Conservation (phyloP, 92 coral and sea anemone species). For the Zoanthus solanderi region DNA sequence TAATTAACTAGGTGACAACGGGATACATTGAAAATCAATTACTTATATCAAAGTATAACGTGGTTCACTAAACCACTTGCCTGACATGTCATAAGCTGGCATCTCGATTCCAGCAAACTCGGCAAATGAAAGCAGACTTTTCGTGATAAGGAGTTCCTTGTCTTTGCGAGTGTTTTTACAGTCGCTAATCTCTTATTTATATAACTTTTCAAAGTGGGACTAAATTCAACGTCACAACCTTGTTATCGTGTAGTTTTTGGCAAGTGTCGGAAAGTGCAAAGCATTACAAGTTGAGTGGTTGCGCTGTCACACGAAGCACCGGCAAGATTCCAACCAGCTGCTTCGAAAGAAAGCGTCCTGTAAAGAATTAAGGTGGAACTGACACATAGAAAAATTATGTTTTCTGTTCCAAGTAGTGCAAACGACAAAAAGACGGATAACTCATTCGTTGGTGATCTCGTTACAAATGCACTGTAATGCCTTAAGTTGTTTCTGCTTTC, state of each 20-base stretch:
- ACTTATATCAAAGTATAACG: constrained; percentile 33
- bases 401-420: not conserved
- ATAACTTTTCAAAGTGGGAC: constrained; percentile 8
- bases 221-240: not conserved
- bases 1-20: constrained; percentile 50
- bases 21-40: constrained; percentile 33
- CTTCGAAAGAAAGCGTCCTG: not conserved
- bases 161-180: constrained; percentile 17
- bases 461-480: not conserved
- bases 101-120: not conserved
- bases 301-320: constrained; percentile 14
- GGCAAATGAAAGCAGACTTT: not conserved
- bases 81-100: constrained; percentile 14
- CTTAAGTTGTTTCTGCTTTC: not conserved
- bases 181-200: constrained; percentile 26
- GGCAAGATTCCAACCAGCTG: constrained; percentile 32
- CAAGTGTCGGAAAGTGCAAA: constrained; percentile 16
- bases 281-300: not conserved
- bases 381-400: not conserved
- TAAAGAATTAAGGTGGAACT: not conserved
- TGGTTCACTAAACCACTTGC: not conserved
- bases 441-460: not conserved
- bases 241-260: constrained; percentile 16
- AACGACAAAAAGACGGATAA: not conserved
- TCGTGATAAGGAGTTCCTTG: constrained; percentile 18